Evolutionary conservation across 2,797 vertebrate genomes (phyloP).

Genomic region (Tokudaia muenninki): DNA sequence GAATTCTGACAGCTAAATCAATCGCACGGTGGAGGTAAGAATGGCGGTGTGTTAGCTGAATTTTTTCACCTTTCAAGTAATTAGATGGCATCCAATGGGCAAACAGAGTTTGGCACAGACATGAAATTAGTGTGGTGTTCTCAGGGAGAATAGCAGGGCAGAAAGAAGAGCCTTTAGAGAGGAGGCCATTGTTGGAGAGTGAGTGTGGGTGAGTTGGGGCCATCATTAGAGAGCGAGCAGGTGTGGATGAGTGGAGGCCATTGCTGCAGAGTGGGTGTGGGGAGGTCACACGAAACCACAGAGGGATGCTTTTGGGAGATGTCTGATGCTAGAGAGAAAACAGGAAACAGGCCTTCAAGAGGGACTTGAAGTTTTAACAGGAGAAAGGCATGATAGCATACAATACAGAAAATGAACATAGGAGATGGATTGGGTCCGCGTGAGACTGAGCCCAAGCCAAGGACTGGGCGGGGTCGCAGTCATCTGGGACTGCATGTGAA

Average conservation of each 20-base stretch:
- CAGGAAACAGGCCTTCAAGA: neutral
- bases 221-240: too few relatives aligned
- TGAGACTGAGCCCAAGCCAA: neutral
- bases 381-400: neutral
- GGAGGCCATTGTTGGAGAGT: neutral
- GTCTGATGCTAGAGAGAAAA: neutral
- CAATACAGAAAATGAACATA: constrained; percentile 17
- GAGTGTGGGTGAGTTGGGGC: too few relatives aligned
- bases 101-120: neutral
- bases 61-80: constrained; percentile 49
- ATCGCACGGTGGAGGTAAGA: neutral
- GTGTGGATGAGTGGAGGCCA: too few relatives aligned
- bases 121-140: neutral
- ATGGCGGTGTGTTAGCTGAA: neutral
- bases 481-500: constrained; percentile 34
- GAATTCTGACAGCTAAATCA: constrained; percentile 44
- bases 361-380: neutral
- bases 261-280: too few relatives aligned
- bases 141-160: neutral
- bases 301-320: neutral
- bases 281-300: neutral
- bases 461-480: constrained; percentile 16
- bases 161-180: neutral
- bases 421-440: neutral
- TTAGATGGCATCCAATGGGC: constrained; percentile 1